A percentile compares a stretch with the other conserved stretches of the same genome.
Evolutionary conservation across 2,113 vertebrate species (phyloP).

Genomic region (Archocentrus centrarchus): DNA sequence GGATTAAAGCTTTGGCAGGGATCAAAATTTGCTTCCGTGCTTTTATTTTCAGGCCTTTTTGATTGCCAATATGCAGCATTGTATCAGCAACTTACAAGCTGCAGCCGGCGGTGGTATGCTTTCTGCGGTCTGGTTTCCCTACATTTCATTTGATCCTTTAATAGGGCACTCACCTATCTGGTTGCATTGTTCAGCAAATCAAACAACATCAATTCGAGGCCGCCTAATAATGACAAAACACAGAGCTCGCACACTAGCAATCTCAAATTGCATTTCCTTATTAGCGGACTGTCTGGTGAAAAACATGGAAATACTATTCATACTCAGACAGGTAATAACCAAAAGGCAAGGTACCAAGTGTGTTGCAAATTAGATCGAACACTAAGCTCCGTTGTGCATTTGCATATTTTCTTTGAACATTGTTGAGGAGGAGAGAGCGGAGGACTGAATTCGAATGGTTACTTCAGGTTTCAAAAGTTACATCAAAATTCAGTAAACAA

Average conservation of each 20-base stretch:
- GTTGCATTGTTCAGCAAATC: conserved; percentile 67
- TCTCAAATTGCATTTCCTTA: conserved; percentile 58
- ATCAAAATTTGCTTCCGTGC: conserved; percentile 45
- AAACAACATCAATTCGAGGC: conserved; percentile 56
- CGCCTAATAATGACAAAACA: conserved; percentile 59
- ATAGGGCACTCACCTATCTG: conserved; percentile 34
- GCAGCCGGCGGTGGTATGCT: conserved; percentile 4
- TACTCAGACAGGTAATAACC: conserved; percentile 63
- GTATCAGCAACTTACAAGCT: conserved; percentile 15
- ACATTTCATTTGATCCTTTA: conserved; percentile 62
- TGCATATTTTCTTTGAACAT: conserved; percentile 54
- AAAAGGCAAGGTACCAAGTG: conserved; percentile 54
- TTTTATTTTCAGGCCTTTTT: conserved; percentile 54
- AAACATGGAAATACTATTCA: conserved; percentile 74
- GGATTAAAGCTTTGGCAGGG: conserved; percentile 58
- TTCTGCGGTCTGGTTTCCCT: conserved; percentile 23
- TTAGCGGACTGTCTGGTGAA: conserved; percentile 49
- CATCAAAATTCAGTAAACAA: conserved; percentile 27
- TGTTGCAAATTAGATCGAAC: conserved; percentile 57
- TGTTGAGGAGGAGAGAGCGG: neutral
- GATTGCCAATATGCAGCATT: conserved; percentile 43
- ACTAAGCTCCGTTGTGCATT: conserved; percentile 40
- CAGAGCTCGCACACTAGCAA: conserved; percentile 35
- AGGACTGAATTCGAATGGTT: conserved; percentile 3
- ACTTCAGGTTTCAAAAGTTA: conserved; percentile 19